Evolutionary conservation across 2,113 vertebrate genomes (phyloP), one percentile per base, ranked within the genome.

Genomic region (Stercorarius parasiticus): DNA sequence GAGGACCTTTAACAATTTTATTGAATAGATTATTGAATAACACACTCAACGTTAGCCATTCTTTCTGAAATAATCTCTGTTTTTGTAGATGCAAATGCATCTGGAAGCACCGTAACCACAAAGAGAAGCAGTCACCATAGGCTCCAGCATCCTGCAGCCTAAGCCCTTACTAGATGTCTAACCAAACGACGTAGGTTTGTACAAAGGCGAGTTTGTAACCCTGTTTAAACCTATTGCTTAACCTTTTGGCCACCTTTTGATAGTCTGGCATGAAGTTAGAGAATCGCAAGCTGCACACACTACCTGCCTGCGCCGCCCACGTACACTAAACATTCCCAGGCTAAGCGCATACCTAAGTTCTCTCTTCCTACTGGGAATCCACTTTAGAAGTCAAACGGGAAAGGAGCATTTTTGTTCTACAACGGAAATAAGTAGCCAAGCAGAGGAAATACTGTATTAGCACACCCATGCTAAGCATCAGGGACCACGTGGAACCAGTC

Each of bases 301-400:
- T 8, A 11, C 58, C 36, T 53, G 38, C 62, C 55, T 10, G 6
- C 13, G 3, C 61, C 21, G 61, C 17, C n/a, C 43, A 4, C 6
- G 5, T 10, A 11, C 45, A 7, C 22, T 2, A 3, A 11, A 5
- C 11, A 1, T 10, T 13, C n/a, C 55, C 49, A 56, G 0, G 2
- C 17, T 2, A 8, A 50, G 45, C 1, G 0, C 4, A n/a, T 9
- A 9, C 8, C 0, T 2, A 8, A 29, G 30, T 20, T 22, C 73
- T 73, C 42, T 32, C 14, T 6, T 58, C 69, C 49, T 15, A 15
- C 36, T 43, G 1, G 9, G 4, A n/a, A 23, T 7, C 61, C 40
- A 8, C 30, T 38, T 53, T 0, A 47, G 42, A 59, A 69, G 36
- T 22, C 74, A 50, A 53, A 25, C 5, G 15, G 56, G 26, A 55